phyloP scores from a whole-genome alignment of 2,888 invertebrate genomes.

The Dorcus hopei region DNA sequence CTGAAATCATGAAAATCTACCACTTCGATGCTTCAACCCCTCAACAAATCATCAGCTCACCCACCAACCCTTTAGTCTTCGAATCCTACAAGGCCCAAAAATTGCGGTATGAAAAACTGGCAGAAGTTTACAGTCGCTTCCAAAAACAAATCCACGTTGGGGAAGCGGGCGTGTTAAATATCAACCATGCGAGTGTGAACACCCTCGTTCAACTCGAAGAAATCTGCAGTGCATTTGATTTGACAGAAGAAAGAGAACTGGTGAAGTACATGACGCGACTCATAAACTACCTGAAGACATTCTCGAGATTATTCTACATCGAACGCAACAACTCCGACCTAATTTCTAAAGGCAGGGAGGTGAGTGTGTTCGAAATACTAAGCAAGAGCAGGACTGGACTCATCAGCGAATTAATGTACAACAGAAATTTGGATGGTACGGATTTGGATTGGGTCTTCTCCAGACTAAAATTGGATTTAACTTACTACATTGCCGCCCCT shows the following conservation, averaged over 20 bases:
- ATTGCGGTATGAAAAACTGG: constrained; percentile 43
- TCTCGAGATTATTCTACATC: constrained; percentile 50
- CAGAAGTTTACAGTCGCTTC: constrained; percentile 54
- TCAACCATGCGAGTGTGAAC: constrained; percentile 54
- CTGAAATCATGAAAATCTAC: too few species aligned
- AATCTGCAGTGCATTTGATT: constrained; percentile 38
- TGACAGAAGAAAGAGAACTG: constrained; percentile 27
- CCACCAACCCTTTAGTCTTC: background rate
- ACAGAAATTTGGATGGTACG: constrained; percentile 62
- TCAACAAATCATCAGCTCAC: too few species aligned
- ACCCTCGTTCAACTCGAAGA: constrained; percentile 54
- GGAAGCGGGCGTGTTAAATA: constrained; percentile 48
- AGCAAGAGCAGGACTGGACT: constrained; percentile 58
- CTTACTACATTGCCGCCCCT: constrained; percentile 69
- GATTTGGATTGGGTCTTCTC: constrained; percentile 67
- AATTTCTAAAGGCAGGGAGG: constrained; percentile 41
- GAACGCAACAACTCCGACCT: constrained; percentile 41
- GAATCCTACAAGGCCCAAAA: background rate
- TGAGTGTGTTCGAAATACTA: constrained; percentile 54
- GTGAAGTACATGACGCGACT: constrained; percentile 55
- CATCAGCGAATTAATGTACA: constrained; percentile 66
- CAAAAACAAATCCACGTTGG: constrained; percentile 24
- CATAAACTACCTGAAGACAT: constrained; percentile 58
- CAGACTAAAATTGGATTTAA: constrained; percentile 68
- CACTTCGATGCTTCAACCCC: too few species aligned